These are phyloP conservation scores for Tiliacea aurago DNA, from an alignment of 2,888 invertebrate species.

Conservation along the genomic window DNA sequence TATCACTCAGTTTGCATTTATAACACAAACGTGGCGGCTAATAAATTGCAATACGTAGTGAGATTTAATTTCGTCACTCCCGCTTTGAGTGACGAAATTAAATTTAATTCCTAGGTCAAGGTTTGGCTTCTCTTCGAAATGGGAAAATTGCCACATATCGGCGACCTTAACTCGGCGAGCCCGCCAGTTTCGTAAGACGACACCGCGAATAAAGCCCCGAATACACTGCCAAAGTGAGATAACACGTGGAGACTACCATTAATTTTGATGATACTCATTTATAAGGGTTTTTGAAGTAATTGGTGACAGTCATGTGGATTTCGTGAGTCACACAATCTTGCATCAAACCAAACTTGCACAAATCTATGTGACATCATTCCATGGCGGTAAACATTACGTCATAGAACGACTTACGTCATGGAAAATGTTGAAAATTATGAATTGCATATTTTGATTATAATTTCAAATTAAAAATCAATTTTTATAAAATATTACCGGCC, in stretches of 20 bases:
- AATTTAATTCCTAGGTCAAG: constrained; percentile 90
- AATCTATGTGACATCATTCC: constrained; percentile 39
- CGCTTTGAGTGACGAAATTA: constrained; percentile 86
- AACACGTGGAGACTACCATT: constrained; percentile 45
- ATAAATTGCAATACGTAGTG: constrained; percentile 78
- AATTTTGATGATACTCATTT: constrained; percentile 29
- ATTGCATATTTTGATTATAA: constrained; percentile 34
- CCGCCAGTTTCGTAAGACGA: constrained; percentile 83
- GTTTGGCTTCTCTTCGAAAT: constrained; percentile 89
- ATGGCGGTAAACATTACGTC: constrained; percentile 21
- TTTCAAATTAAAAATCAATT: constrained; percentile 43
- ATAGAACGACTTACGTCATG: constrained; percentile 47
- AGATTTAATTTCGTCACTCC: no score
- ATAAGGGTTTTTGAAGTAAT: constrained; percentile 39
- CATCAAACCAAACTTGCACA: constrained; percentile 37
- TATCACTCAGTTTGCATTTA: constrained; percentile 46
- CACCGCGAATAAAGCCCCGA: constrained; percentile 75
- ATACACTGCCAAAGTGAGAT: constrained; percentile 63
- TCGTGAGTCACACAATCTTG: constrained; percentile 45
- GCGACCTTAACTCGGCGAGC: constrained; percentile 87
- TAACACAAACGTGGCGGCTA: constrained; percentile 59
- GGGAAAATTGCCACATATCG: constrained; percentile 89
- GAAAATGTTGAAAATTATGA: constrained; percentile 36
- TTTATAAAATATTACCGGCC: constrained; percentile 27
- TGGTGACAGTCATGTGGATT: constrained; percentile 27